A percentile compares a stretch with the other conserved stretches of the same genome.
Evolutionary conservation across 2,888 invertebrate genomes (phyloP).

Genomic region (Rugalucina vietnamica): DNA sequence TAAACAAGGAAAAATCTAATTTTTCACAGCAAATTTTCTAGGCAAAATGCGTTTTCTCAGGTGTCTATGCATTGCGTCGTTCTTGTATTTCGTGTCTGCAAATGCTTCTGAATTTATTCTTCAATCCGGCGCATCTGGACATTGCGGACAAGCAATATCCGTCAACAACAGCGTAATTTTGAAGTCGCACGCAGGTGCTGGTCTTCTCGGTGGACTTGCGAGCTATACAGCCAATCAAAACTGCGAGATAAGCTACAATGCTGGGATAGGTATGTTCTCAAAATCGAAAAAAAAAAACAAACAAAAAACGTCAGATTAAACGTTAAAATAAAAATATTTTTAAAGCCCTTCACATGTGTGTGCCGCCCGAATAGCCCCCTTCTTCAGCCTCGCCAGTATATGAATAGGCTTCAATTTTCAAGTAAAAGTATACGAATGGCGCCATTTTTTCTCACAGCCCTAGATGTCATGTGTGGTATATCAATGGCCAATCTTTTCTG

Average conservation of each 20-base stretch:
- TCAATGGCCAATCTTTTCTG: no score
- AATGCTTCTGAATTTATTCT: conserved; percentile 14
- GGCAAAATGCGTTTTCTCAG: neutral
- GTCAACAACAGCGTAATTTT: conserved; percentile 18
- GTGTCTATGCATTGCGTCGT: neutral
- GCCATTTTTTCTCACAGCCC: no score
- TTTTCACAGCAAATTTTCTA: neutral
- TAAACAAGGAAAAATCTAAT: neutral
- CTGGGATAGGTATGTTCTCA: conserved; percentile 29
- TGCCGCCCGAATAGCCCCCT: no score
- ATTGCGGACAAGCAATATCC: conserved; percentile 12
- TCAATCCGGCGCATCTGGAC: neutral
- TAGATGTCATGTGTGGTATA: no score
- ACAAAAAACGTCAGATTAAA: no score
- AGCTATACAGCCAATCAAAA: conserved; percentile 40
- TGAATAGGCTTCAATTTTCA: no score
- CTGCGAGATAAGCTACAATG: conserved; percentile 27
- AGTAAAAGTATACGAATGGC: no score
- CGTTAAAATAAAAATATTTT: no score
- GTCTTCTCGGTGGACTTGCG: conserved; percentile 35
- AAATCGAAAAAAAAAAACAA: no score
- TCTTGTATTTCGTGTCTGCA: neutral
- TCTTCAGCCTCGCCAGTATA: no score
- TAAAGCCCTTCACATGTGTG: no score
- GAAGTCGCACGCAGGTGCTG: conserved; percentile 46